Evolutionary conservation across 2,113 vertebrate species (phyloP), one percentile per base, ranked within the genome.

Genomic region (Thalassoma bifasciatum): DNA sequence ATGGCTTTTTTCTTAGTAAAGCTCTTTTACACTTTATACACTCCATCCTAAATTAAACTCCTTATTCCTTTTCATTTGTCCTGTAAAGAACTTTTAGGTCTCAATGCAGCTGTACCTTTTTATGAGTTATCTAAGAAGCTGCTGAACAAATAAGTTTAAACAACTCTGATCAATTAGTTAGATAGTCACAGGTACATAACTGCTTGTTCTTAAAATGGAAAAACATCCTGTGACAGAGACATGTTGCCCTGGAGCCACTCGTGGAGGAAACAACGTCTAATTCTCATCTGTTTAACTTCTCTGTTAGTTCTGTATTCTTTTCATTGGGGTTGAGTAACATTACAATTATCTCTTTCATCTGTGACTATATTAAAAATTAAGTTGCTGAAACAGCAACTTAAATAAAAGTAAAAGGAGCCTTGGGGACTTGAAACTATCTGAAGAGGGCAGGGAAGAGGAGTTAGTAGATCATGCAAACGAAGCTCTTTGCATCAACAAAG

Each of bases 381-480:
- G 23, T 30, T 19, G 36, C 47, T 62, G 8, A 46, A n/a, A 19
- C 3, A n/a, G 5, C 26, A 49, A 34, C 13, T 37, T 51, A 14
- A 57, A 42, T 54, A 64, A 60, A 44, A 0, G 0, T 69, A 46
- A 76, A 30, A 56, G 50, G 57, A 59, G 42, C 23, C 44, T 46
- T 24, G 19, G 42, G 37, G 38, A 21, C 16, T 38, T 66, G 24
- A 66, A 44, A 83, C 46, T 69, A 52, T 72, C 85, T 70, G 61
- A 71, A 44, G 56, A 83, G 37, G 57, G 23, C 52, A 0, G 60
- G 37, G 66, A 68, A 65, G 22, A 47, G 3, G 23, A 44, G 73
- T 80, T 82, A 82, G 75, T 66, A 34, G 17, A 58, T 68, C 85
- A 83, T 87, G 79, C 82, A 79, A 11, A 75, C 60, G 64, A 71